Conservation (phyloP, 2,888 invertebrate genomes). For the Nomada lathburiana region DNA sequence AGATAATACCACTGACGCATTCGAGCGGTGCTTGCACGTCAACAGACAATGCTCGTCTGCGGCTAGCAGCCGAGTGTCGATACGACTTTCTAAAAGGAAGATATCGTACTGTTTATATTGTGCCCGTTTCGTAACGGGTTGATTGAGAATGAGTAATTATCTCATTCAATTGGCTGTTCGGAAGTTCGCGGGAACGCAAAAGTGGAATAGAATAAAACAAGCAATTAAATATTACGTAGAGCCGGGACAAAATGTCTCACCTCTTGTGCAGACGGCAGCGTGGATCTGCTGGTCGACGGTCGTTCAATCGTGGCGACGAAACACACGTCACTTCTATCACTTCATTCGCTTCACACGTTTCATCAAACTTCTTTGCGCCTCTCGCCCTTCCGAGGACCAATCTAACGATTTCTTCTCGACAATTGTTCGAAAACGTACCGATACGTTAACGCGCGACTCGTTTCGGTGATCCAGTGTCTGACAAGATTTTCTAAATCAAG, state of each 20-base stretch:
- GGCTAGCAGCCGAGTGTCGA: not conserved
- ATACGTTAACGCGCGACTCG: not conserved
- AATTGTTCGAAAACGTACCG: not conserved
- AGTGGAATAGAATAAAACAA: too few relatives aligned
- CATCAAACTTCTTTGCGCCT: slow-evolving; percentile 37
- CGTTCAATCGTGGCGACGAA: slow-evolving; percentile 70
- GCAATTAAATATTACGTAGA: not conserved
- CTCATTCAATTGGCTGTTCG: not conserved
- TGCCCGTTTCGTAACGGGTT: slow-evolving; percentile 12
- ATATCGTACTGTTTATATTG: not conserved
- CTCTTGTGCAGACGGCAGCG: slow-evolving; percentile 81
- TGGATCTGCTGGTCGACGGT: slow-evolving; percentile 73
- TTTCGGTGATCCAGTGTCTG: not conserved
- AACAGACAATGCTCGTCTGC: slow-evolving; percentile 1
- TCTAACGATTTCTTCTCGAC: not conserved
- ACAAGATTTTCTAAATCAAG: not conserved
- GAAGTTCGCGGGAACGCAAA: not conserved
- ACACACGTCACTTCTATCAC: slow-evolving; percentile 60
- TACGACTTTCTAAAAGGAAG: not conserved
- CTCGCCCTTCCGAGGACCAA: slow-evolving; percentile 15
- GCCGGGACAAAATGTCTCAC: slow-evolving; percentile 67
- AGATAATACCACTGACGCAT: slow-evolving; percentile 47
- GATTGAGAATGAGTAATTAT: slow-evolving; percentile 9
- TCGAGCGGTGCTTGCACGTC: slow-evolving; percentile 19
- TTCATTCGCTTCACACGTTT: slow-evolving; percentile 65